Conservation (phyloP, 2,113 vertebrate species). For the Tachysurus fulvidraco region DNA sequence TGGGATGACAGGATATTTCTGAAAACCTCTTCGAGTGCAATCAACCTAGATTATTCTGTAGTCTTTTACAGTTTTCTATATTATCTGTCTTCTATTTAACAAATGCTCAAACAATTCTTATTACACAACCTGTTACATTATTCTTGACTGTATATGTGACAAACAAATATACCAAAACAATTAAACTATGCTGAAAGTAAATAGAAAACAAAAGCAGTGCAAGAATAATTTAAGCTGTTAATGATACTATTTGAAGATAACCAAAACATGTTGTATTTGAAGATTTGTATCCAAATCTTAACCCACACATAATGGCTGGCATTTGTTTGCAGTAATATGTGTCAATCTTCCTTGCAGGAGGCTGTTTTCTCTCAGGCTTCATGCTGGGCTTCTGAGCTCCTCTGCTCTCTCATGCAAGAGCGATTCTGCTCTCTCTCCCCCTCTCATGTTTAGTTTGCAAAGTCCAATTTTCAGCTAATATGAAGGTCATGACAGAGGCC, state of each 20-base stretch:
- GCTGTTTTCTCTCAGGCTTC: conserved; percentile 32
- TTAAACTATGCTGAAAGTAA: not conserved
- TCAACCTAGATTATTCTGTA: not conserved
- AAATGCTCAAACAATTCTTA: not conserved
- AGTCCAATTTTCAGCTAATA: conserved; percentile 88
- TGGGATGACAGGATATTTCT: not conserved
- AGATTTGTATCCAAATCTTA: not conserved
- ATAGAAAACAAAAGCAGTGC: not conserved
- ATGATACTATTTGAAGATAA: not conserved
- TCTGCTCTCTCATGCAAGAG: not conserved
- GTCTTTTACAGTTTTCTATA: not conserved
- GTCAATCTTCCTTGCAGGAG: conserved; percentile 18
- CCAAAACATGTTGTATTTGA: not conserved
- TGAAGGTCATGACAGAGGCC: conserved; percentile 80
- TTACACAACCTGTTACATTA: not conserved
- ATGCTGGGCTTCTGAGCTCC: conserved; percentile 20
- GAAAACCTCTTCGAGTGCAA: not conserved
- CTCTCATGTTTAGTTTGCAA: conserved; percentile 70
- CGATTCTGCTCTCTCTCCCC: conserved; percentile 48
- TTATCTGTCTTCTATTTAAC: not conserved
- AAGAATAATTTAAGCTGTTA: not conserved
- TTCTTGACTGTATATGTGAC: not conserved
- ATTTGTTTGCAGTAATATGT: conserved; percentile 32
- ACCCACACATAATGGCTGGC: not conserved
- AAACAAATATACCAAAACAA: not conserved